phyloP scores from a whole-genome alignment of 2,113 vertebrate species.

The Actenoides hombroni region DNA sequence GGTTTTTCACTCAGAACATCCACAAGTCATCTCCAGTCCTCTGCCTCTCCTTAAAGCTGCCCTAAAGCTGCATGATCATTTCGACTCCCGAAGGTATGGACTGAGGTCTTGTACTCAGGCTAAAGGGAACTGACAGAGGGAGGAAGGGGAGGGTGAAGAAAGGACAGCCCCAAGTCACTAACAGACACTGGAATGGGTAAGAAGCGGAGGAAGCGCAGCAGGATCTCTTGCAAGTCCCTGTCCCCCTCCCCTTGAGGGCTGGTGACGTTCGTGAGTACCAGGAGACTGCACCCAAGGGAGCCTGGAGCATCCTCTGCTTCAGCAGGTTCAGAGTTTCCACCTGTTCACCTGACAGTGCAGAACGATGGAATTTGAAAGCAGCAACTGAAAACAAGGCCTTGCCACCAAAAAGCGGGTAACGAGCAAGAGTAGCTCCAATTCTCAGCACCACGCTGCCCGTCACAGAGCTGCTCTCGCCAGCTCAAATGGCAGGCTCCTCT shows the following conservation, averaged over 20 bases:
- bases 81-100: not conserved
- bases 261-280: too few species aligned
- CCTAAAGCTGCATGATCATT: too few species aligned
- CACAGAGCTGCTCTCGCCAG: not conserved
- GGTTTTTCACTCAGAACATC: not conserved
- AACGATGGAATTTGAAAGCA: not conserved
- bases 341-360: not conserved
- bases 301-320: not conserved
- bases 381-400: not conserved
- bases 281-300: not conserved
- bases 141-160: not conserved
- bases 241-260: too few species aligned
- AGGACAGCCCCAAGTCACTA: not conserved
- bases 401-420: not conserved
- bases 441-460: not conserved
- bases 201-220: not conserved
- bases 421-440: too few species aligned
- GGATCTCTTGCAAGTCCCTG: not conserved
- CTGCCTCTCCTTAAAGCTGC: too few species aligned
- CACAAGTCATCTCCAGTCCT: too few species aligned
- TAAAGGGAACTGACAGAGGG: not conserved
- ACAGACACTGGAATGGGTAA: not conserved
- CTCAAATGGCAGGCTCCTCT: not conserved
- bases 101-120: not conserved
- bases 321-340: too few species aligned